These are phyloP conservation scores for Pocota personata DNA, from an alignment of 2,888 invertebrate species.

Conservation along the genomic window DNA sequence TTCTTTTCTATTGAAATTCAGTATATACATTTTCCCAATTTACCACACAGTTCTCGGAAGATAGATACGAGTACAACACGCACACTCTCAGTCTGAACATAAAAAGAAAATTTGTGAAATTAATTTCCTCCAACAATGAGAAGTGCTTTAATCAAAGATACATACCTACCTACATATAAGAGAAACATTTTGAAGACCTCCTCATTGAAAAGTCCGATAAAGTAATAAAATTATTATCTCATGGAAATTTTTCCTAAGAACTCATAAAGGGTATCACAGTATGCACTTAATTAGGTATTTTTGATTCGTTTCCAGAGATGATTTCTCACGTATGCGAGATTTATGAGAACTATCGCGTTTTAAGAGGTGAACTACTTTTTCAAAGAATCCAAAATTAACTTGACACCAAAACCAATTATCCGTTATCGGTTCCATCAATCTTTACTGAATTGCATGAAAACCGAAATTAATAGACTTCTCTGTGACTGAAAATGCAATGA, in stretches of 20 bases:
- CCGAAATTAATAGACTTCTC: slow-evolving; percentile 41
- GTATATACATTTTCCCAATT: neutral
- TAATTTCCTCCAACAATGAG: slow-evolving; percentile 59
- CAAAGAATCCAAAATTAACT: slow-evolving; percentile 58
- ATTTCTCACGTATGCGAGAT: slow-evolving; percentile 59
- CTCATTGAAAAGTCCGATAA: slow-evolving; percentile 15
- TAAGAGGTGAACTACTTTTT: slow-evolving; percentile 54
- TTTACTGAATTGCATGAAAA: neutral
- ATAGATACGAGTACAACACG: slow-evolving; percentile 1
- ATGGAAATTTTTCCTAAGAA: slow-evolving; percentile 41
- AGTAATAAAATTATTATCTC: slow-evolving; percentile 65
- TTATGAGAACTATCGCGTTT: slow-evolving; percentile 25
- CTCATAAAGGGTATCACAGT: slow-evolving; percentile 44
- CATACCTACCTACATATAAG: too few species aligned
- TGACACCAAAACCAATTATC: slow-evolving; percentile 71
- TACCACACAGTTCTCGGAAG: slow-evolving; percentile 34
- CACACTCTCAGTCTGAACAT: slow-evolving; percentile 3
- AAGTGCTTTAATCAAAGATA: slow-evolving; percentile 42
- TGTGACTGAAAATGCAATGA: slow-evolving; percentile 1
- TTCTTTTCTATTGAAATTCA: too few species aligned
- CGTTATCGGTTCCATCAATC: slow-evolving; percentile 66
- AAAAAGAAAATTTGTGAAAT: slow-evolving; percentile 64
- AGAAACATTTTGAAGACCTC: slow-evolving; percentile 5
- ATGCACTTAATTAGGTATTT: slow-evolving; percentile 38
- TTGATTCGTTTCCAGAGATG: slow-evolving; percentile 16